Percentiles rank a stretch among this genome's conserved stretches.
These are phyloP conservation scores for Antheraea yamamai DNA, from an alignment of 2,888 invertebrate species.

Conservation along the genomic window DNA sequence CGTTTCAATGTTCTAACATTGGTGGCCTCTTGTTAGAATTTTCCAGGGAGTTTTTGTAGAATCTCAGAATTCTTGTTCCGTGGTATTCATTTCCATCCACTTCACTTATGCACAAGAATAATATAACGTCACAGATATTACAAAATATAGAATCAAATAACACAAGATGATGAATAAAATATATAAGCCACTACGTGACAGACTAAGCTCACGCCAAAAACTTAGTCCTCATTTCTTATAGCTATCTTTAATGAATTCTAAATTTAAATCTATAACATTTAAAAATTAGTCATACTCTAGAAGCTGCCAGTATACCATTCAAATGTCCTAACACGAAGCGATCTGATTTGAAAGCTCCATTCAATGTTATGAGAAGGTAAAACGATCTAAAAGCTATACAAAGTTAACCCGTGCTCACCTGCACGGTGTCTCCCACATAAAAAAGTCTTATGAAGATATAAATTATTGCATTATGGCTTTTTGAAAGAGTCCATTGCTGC, in stretches of 20 bases:
- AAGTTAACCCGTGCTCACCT: conserved; percentile 77
- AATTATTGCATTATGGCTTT: conserved; percentile 81
- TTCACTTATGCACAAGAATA: too few species aligned
- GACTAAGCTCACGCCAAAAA: too few species aligned
- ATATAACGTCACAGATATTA: too few species aligned
- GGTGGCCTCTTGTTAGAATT: too few species aligned
- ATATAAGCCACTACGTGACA: too few species aligned
- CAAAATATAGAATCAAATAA: too few species aligned
- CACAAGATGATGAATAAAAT: too few species aligned
- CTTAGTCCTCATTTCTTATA: not conserved
- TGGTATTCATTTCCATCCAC: too few species aligned
- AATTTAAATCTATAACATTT: not conserved
- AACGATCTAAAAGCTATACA: conserved; percentile 41
- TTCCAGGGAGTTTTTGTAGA: too few species aligned
- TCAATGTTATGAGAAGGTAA: conserved; percentile 13
- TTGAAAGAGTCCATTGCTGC: conserved; percentile 82
- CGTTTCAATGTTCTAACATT: too few species aligned
- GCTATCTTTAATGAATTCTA: not conserved
- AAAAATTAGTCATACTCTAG: not conserved
- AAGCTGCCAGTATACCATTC: not conserved
- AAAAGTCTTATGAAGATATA: conserved; percentile 81
- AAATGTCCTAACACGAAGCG: conserved; percentile 1
- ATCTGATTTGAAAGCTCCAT: conserved; percentile 17
- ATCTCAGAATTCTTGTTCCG: too few species aligned
- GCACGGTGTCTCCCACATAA: conserved; percentile 73